Evolutionary conservation across 2,113 vertebrate species (phyloP), one percentile per base, ranked within the genome.

Genomic region (Conger conger): DNA sequence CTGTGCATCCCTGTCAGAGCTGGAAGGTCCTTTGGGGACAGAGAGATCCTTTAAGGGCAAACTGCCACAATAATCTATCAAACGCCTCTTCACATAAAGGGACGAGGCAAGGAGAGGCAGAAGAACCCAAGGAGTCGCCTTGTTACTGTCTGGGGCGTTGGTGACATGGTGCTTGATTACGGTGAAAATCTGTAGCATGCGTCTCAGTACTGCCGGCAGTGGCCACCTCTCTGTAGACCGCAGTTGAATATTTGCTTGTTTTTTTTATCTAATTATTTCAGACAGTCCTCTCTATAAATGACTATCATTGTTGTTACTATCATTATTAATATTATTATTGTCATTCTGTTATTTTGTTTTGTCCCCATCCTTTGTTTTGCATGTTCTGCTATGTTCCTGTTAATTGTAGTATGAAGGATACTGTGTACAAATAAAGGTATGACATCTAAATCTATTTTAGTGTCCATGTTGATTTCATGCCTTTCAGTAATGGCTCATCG

Each of bases 351-450:
- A 40, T 85, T 85, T 90, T 90, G 86, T 88, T 85, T 88, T 85
- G 80, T 87, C 87, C 89, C 88, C 88, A 88, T 88, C 91, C 91
- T 91, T 93, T 89, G 90, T 93, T 93, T 88, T 90, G 88, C 92
- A 89, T 87, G 90, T 88, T 93, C 89, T 93, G 92, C 88, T 91
- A 76, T 90, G 91, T 93, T 92, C 90, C 85, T 94, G 94, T 94
- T 94, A 83, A 91, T 92, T 95, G 94, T 95, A 90, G 87, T 92
- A 90, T 93, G 93, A 93, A 91, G 87, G 89, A 93, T 89, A 93
- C 92, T 91, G 91, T 95, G 91, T 92, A 93, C 89, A 86, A 96
- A 96, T 96, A 95, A 96, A 95, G 91, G 92, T 92, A 91, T 87
- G 90, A 88, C 90, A 79, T 83, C 30, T 76, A 92, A 91, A 85